These are phyloP conservation scores for Amphiprion percula DNA, from an alignment of 2,113 vertebrate species.

Conservation along the genomic window DNA sequence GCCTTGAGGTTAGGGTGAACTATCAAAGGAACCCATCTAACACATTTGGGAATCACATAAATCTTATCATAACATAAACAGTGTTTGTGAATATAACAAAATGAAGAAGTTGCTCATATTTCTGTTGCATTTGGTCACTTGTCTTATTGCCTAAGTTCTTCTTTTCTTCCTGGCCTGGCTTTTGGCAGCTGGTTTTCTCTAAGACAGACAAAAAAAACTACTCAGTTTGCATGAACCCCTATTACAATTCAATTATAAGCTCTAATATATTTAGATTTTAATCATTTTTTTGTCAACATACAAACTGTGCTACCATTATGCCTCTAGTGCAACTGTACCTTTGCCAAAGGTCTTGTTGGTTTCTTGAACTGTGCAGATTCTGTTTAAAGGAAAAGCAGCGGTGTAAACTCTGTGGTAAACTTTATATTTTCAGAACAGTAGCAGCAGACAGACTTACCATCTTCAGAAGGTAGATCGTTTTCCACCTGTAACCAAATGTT, in stretches of 20 bases:
- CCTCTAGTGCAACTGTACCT: slow-evolving; percentile 63
- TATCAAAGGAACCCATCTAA: neutral
- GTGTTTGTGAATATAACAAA: slow-evolving; percentile 19
- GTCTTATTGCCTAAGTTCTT: slow-evolving; percentile 47
- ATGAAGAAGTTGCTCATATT: neutral
- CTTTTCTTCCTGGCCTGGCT: slow-evolving; percentile 66
- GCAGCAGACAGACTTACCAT: slow-evolving; percentile 66
- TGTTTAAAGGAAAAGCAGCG: slow-evolving; percentile 52
- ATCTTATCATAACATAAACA: slow-evolving; percentile 27
- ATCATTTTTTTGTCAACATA: neutral
- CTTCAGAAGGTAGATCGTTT: slow-evolving; percentile 75
- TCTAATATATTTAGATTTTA: neutral
- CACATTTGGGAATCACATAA: neutral
- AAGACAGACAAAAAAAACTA: slow-evolving; percentile 11
- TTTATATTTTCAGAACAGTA: neutral
- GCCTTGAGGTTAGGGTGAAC: neutral
- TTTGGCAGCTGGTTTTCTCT: slow-evolving; percentile 63
- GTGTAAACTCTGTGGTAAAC: neutral
- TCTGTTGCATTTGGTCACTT: slow-evolving; percentile 3
- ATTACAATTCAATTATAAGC: neutral
- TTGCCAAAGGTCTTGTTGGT: slow-evolving; percentile 59
- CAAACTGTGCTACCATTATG: neutral
- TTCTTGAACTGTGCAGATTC: slow-evolving; percentile 85
- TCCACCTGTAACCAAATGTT: neutral
- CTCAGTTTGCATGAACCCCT: neutral